Conservation (phyloP, 1,140 invertebrate genomes). For the Lerema accius region DNA sequence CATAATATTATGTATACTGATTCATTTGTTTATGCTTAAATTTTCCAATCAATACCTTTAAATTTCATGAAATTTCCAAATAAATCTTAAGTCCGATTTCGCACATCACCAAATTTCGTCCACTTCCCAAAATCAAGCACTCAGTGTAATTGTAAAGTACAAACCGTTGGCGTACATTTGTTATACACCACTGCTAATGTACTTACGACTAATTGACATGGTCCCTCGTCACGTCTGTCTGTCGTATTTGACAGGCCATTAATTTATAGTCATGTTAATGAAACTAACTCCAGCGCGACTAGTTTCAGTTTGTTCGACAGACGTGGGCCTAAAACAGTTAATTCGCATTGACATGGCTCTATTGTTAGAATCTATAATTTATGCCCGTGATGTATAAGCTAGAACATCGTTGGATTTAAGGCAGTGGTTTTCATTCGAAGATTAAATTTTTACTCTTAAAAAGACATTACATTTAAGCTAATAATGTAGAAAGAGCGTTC, state of each 20-base stretch:
- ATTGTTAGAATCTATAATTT: slow-evolving; percentile 11
- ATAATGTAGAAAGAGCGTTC: no score
- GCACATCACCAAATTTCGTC: no score
- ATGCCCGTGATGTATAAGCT: background rate
- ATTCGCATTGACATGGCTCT: background rate
- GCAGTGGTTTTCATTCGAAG: background rate
- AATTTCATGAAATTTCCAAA: background rate
- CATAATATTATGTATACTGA: no score
- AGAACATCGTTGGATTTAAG: background rate
- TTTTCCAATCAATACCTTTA: no score
- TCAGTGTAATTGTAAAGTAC: slow-evolving; percentile 5
- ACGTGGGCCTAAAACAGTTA: slow-evolving; percentile 8
- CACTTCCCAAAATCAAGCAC: slow-evolving; percentile 3
- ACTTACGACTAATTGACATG: slow-evolving; percentile 27
- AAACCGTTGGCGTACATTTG: slow-evolving; percentile 3
- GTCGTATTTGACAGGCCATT: slow-evolving; percentile 21
- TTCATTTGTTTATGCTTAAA: no score
- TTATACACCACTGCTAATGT: slow-evolving; percentile 15
- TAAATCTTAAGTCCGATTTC: no score
- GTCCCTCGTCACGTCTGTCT: slow-evolving; percentile 15
- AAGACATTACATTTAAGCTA: no score
- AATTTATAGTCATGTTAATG: slow-evolving; percentile 25
- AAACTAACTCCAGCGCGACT: slow-evolving; percentile 22
- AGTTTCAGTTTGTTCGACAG: slow-evolving; percentile 16
- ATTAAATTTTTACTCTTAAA: no score